Evolutionary conservation across 2,888 invertebrate genomes (phyloP), one percentile per base, ranked within the genome.

Genomic region (Cheilosia soror): DNA sequence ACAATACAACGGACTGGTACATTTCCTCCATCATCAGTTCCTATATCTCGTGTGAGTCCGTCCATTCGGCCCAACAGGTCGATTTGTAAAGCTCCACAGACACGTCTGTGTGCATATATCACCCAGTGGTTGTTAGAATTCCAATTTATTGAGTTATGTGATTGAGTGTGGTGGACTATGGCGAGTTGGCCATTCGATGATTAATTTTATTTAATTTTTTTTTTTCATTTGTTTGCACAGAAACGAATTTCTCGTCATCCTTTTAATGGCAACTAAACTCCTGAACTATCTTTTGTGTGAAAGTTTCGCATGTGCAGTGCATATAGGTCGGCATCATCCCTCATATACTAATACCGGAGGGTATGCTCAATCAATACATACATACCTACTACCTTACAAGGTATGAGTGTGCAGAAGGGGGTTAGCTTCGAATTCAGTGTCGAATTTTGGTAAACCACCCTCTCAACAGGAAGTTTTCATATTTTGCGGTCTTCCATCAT

Each of bases 281-380:
- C 15, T 25, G 25, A 33, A 57, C 13, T 57, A 42, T 57, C 15
- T 63, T 51, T 47, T 65, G 55, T 44, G 71, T 47, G 40, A 13
- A 33, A 57, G 53, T 13, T 55, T 55, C 58, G 31, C 51, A 44
- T 58, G 25, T 79, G 85, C 86, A 88, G n/a, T 83, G 81, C 9
- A 11, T 37, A 4, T 11, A 37, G 37, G 11, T 11, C 37, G 83
- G 82, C 87, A 88, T 88, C 88, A 87, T 87, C 88, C 88, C 89
- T 88, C 88, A 88, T 82, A 83, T 88, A 89, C 88, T 90, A 90
- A 91, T 91, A 90, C 91, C 91, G 89, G 88, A 89, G 91, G 91
- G 91, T 91, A 90, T 90, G 89, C 89, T 91, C 91, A 91, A 91
- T 91, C 91, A 91, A 89, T 89, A 63, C 58, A 40, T 65, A 15